Conservation (phyloP, 2,888 invertebrate species). For the Pterostichus madidus region DNA sequence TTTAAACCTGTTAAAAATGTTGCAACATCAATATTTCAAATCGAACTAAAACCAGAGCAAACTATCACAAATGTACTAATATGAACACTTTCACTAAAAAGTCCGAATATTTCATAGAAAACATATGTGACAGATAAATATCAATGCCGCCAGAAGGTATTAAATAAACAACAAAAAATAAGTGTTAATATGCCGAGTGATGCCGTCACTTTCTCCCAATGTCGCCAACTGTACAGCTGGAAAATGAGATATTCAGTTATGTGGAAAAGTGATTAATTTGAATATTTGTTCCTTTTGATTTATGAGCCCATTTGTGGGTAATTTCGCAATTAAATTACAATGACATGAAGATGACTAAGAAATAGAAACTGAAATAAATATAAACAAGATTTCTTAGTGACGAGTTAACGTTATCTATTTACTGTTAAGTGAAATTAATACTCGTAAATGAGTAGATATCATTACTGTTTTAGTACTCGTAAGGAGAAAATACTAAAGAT, state of each 20-base stretch:
- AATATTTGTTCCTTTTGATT: constrained; percentile 23
- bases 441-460: no score
- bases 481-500: no score
- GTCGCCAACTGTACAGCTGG: not conserved
- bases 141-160: constrained; percentile 27
- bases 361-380: not conserved
- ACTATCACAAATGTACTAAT: not conserved
- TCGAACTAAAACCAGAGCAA: constrained; percentile 6
- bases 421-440: no score
- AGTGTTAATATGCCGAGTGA: constrained; percentile 29
- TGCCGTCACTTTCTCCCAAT: constrained; percentile 45
- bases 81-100: constrained; percentile 58
- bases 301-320: not conserved
- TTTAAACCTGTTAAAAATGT: constrained; percentile 28
- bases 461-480: no score
- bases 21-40: constrained; percentile 12
- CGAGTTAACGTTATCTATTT: not conserved
- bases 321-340: not conserved
- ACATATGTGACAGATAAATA: constrained; percentile 59
- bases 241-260: constrained; percentile 4
- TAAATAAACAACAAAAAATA: constrained; percentile 10
- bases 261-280: constrained; percentile 5
- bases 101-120: constrained; percentile 34
- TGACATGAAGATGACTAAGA: not conserved
- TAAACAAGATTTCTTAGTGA: not conserved